phyloP scores from a whole-genome alignment of 2,113 vertebrate genomes.

The Oreochromis tanganicae region DNA sequence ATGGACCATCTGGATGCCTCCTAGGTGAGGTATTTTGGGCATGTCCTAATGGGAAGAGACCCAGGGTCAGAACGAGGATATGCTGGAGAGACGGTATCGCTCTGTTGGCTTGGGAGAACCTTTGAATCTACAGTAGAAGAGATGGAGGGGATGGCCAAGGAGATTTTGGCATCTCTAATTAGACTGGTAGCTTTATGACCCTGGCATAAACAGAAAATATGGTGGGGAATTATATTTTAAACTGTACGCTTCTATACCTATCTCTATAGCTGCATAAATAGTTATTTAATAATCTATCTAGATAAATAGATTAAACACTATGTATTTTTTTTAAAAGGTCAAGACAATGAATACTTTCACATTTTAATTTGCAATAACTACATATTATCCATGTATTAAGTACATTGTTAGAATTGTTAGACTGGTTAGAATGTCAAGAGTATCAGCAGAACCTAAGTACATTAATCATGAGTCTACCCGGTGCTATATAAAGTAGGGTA shows the following conservation, averaged over 20 bases:
- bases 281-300: background rate
- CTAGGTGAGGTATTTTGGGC: background rate
- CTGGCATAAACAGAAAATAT: background rate
- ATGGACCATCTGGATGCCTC: background rate
- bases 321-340: background rate
- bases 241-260: background rate
- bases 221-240: background rate
- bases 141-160: background rate
- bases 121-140: background rate
- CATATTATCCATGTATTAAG: background rate
- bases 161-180: background rate
- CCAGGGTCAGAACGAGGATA: background rate
- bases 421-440: background rate
- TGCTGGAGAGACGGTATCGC: background rate
- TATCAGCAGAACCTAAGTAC: background rate
- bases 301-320: background rate
- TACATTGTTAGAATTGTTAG: background rate
- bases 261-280: background rate
- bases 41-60: background rate
- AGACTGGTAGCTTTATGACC: background rate
- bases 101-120: background rate
- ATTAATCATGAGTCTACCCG: background rate
- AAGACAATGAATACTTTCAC: background rate
- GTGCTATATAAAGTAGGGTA: background rate
- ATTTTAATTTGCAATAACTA: background rate